These are phyloP conservation scores for Coluber constrictor DNA, from an alignment of 2,797 vertebrate genomes.

Conservation along the genomic window DNA sequence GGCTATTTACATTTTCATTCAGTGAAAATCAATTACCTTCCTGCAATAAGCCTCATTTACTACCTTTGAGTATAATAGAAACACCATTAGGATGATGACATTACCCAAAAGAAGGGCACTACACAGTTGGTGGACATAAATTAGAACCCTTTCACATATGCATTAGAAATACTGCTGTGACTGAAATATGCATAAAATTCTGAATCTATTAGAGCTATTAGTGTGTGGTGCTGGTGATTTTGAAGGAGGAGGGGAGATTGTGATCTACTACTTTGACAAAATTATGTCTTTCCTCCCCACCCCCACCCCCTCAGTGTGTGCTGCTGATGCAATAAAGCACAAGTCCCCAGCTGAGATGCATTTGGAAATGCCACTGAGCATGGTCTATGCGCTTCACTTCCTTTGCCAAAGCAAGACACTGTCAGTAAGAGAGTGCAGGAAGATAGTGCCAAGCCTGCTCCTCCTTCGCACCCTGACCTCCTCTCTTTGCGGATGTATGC, in stretches of 20 bases:
- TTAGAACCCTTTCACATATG: conserved; percentile 84
- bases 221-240: conserved; percentile 67
- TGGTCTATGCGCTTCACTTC: conserved; percentile 86
- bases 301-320: conserved; percentile 67
- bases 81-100: conserved; percentile 96
- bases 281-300: conserved; percentile 75
- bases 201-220: conserved; percentile 83
- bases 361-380: conserved; percentile 98
- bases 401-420: conserved; percentile 77
- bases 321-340: conserved; percentile 78
- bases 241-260: conserved; percentile 68
- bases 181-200: conserved; percentile 86
- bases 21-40: conserved; percentile 87
- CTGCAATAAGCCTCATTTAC: conserved; percentile 93
- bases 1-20: conserved; percentile 84
- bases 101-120: conserved; percentile 92
- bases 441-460: conserved; percentile 68
- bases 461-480: conserved; percentile 74
- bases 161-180: conserved; percentile 92
- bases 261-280: conserved; percentile 77
- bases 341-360: conserved; percentile 84
- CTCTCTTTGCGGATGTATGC: conserved; percentile 72
- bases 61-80: conserved; percentile 96
- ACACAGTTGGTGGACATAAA: conserved; percentile 95
- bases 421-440: conserved; percentile 77